Conservation (phyloP, 2,113 vertebrate species). For the Lipophrys pholis region DNA sequence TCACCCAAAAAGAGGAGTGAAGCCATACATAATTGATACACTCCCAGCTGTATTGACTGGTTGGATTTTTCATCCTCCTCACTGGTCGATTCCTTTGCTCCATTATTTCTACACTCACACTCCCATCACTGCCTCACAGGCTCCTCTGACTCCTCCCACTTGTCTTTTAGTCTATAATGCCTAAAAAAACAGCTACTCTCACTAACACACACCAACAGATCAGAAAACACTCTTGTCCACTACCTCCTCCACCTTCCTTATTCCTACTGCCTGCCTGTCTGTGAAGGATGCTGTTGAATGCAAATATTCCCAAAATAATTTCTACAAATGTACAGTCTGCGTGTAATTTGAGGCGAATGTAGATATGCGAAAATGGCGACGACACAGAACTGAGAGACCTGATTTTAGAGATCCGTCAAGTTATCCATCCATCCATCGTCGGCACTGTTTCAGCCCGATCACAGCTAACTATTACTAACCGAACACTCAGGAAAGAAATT, state of each 20-base stretch:
- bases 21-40: conserved; percentile 82
- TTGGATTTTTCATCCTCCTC: conserved; percentile 70
- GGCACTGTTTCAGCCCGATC: no score
- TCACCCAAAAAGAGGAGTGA: conserved; percentile 61
- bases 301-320: no score
- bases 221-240: conserved; percentile 15
- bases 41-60: conserved; percentile 74
- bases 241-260: conserved; percentile 28
- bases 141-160: conserved; percentile 44
- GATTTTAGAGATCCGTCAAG: no score
- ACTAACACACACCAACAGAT: conserved; percentile 33
- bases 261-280: conserved; percentile 12
- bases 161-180: conserved; percentile 25
- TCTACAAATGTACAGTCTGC: no score
- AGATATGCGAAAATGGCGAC: no score
- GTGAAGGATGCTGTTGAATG: no score
- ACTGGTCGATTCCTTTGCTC: conserved; percentile 72
- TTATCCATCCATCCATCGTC: no score
- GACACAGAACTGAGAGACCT: no score
- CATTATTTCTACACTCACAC: conserved; percentile 63
- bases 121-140: conserved; percentile 35
- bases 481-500: no score
- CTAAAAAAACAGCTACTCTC: conserved; percentile 23
- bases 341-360: no score
- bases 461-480: no score